Conservation (phyloP, 2,888 invertebrate species). For the Ormyrus nitidulus region DNA sequence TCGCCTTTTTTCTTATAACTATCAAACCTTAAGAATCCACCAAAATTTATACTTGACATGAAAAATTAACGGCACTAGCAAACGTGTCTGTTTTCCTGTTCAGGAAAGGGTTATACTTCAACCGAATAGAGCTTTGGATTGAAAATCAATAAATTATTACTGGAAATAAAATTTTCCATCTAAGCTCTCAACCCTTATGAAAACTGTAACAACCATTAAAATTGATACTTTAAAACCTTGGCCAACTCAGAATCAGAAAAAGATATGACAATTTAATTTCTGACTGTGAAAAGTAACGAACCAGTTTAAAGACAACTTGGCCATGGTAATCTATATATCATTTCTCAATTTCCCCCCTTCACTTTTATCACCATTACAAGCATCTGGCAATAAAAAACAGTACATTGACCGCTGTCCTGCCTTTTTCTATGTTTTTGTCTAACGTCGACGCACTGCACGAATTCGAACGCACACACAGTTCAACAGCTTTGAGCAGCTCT, state of each 20-base stretch:
- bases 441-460: conserved; percentile 65
- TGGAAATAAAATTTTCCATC: conserved; percentile 9
- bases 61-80: conserved; percentile 43
- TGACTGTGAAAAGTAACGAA: conserved; percentile 24
- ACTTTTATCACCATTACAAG: conserved; percentile 42
- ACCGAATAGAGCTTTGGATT: conserved; percentile 10
- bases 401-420: conserved; percentile 69
- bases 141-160: background rate
- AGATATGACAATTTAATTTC: conserved; percentile 19
- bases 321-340: conserved; percentile 18
- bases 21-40: background rate
- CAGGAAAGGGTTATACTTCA: background rate
- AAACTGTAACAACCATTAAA: conserved; percentile 5
- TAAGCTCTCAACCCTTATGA: background rate
- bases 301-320: conserved; percentile 50
- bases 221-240: background rate
- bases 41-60: background rate
- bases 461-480: conserved; percentile 71
- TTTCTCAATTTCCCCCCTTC: conserved; percentile 6
- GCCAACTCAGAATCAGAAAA: conserved; percentile 15
- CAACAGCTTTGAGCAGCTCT: conserved; percentile 87
- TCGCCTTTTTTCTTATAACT: conserved; percentile 12
- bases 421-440: conserved; percentile 67
- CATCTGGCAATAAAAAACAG: conserved; percentile 62
- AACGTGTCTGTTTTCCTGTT: conserved; percentile 22